Evolutionary conservation across 2,797 vertebrate genomes (phyloP), one percentile per base, ranked within the genome.

Genomic region (Schizopygopsis malacanthus): DNA sequence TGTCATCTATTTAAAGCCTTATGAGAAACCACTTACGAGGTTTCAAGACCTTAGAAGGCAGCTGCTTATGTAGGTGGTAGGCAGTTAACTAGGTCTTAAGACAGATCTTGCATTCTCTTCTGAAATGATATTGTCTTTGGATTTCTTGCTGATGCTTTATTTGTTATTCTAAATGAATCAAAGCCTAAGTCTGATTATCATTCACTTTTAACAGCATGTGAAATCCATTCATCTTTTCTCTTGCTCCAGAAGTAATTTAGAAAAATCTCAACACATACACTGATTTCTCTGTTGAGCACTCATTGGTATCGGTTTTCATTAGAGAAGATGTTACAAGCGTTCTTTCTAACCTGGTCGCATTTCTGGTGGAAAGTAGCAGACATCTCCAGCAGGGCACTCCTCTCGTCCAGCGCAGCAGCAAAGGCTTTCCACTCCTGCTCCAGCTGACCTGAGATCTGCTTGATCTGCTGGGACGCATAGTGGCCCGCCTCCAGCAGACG

Each of bases 391-490:
- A 99, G 93, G 0, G 98, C 98, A 93, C 98, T 99, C 70, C 98
- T 97, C 81, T 99, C 98, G 6, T 99, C 98, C 92, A 99, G 93
- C 1, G 98, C 98, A 0, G 98, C 98, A 0, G 98, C 98, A 2
- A 99, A 99, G 0, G 97, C 97, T 92, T 99, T 99, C 98, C 98
- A 99, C 90, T 99, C 98, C 91, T 99, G 97, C 87, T 99, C 98
- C 92, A 99, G 76, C 94, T 99, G 98, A 86, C 94, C 93, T 0
- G 98, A 97, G 80, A 99, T 99, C 96, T 99, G 98, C 89, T 99
- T 98, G 89, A 99, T 99, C 92, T 99, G 98, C 94, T 98, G 97
- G 0, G 98, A 98, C 75, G 98, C 98, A 0, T 99, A 99, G 93
- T 99, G 98, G 71, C 97, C 98, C 0, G 98, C 98, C 93, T 99